These are phyloP conservation scores for Fundulus diaphanus DNA, from an alignment of 2,797 vertebrate genomes.

Conservation along the genomic window DNA sequence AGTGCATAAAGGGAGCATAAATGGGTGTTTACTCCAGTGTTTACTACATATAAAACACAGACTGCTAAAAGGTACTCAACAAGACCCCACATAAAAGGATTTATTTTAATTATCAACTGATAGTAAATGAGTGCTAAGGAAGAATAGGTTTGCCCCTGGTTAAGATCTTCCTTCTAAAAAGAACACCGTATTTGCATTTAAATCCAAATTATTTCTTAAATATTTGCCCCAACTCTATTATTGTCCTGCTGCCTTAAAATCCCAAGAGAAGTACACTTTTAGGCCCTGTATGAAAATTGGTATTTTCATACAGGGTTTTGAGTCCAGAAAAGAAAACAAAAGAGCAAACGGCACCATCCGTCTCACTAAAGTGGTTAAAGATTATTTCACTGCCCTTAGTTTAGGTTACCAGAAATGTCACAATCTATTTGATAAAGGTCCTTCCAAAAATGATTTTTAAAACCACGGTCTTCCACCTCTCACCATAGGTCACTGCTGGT, in stretches of 20 bases:
- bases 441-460: background rate
- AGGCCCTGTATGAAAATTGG: background rate
- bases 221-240: background rate
- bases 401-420: background rate
- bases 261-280: background rate
- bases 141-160: no score
- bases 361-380: background rate
- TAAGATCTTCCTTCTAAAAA: no score
- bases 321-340: background rate
- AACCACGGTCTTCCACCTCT: background rate
- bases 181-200: no score
- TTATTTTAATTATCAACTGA: no score
- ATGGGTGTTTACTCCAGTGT: no score
- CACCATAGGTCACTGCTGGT: background rate
- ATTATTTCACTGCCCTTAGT: background rate
- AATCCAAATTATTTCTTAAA: background rate
- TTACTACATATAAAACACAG: no score
- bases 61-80: no score
- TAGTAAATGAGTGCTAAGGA: no score
- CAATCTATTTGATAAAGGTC: background rate
- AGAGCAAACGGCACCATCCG: background rate
- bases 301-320: background rate
- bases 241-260: background rate
- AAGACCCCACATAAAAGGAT: no score
- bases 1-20: no score